Base-by-base conservation (phyloP, 1,140 invertebrate genomes). In the Drosophila ambigua region DNA sequence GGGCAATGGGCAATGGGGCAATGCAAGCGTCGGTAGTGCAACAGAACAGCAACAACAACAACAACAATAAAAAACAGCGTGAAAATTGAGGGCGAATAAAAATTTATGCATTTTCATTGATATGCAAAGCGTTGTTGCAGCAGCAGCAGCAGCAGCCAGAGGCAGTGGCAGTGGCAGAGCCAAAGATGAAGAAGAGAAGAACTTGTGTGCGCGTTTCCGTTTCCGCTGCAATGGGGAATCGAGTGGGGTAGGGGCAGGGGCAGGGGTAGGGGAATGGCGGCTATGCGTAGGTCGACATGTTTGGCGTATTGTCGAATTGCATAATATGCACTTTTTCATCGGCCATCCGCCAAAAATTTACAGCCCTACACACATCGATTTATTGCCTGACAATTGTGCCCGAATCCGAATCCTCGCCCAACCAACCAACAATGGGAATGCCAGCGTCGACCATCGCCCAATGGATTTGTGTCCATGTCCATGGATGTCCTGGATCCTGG, bases 21-120 rank as follows among this genome's bases (percentile, higher is more conserved):
- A 79, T 79, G 76, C 76, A 79, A 48, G 63, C 63, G 8, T 49
- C 44, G 57, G 35, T 51, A 79, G 72, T 84, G 76, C 79, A 82
- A 66, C 61, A 61, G 60, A 78, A 79, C 68, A 72, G 62, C 73
- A 62, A 62, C 48, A 61, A 66, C 28, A 31, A n/a, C 15, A 46
- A 53, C n/a, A 41, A 28, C 16, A 48, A 69, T 20, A 69, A 69
- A 69, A 69, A 43, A 16, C 23, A 20, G 39, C 35, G 52, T 49
- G 28, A 35, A 74, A 74, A 65, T 66, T 75, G 61, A 66, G 72
- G 62, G 62, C 57, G 67, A 57, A 62, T 80, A 83, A 84, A 84
- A 88, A 90, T 90, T 88, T 90, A 90, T 90, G 87, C 82, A 90
- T 90, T 90, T 90, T 88, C 88, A 90, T 90, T 88, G 88, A 90